These are phyloP conservation scores for Botia kubotai DNA, from an alignment of 2,797 vertebrate genomes.

Conservation along the genomic window DNA sequence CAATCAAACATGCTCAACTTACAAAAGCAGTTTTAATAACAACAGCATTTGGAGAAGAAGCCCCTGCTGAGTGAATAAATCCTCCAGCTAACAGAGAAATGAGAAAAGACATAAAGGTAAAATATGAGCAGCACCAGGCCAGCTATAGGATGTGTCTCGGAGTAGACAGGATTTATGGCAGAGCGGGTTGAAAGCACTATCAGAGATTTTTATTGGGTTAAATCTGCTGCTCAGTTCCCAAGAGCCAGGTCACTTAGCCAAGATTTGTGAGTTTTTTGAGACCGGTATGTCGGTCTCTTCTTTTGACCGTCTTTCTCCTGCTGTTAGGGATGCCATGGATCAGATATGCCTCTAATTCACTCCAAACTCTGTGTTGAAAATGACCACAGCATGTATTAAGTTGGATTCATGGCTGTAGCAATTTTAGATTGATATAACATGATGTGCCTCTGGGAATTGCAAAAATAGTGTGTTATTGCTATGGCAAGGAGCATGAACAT, in stretches of 20 bases:
- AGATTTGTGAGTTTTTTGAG: constrained; percentile 16
- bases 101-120: constrained; percentile 25
- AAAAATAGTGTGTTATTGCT: neutral
- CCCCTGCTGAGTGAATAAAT: constrained; percentile 1
- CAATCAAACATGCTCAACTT: neutral
- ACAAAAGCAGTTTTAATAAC: constrained; percentile 36
- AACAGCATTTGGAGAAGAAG: constrained; percentile 22
- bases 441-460: neutral
- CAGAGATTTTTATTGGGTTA: constrained; percentile 31
- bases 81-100: neutral
- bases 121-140: constrained; percentile 29
- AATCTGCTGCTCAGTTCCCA: constrained; percentile 32
- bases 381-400: neutral
- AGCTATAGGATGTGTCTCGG: neutral
- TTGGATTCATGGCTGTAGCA: neutral
- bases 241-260: neutral
- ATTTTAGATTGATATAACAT: neutral
- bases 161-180: constrained; percentile 15
- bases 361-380: neutral
- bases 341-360: neutral
- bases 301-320: neutral
- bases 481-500: neutral
- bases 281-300: neutral
- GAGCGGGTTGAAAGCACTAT: constrained; percentile 26
- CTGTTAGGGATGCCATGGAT: constrained; percentile 14